Conservation (phyloP, 2,888 invertebrate genomes). For the Archaeoteleia sp. region DNA sequence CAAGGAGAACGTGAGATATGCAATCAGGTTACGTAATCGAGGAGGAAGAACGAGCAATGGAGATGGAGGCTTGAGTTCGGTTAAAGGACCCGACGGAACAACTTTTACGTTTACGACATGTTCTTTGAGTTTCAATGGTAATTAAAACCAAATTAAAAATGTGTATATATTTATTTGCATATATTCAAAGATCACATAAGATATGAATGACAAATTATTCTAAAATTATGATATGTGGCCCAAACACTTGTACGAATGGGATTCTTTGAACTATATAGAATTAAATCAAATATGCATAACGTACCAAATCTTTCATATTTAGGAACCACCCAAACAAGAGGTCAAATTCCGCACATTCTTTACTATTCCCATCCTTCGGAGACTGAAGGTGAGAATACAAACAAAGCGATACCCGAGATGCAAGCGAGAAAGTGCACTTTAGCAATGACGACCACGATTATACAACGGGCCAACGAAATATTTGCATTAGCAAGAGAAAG, state of each 20-base stretch:
- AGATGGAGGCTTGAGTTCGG: constrained; percentile 90
- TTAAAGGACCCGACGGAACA: constrained; percentile 95
- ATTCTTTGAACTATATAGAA: no score
- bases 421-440: constrained; percentile 84
- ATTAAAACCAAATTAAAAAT: no score
- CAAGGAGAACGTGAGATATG: constrained; percentile 93
- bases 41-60: constrained; percentile 96
- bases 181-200: no score
- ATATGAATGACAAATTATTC: no score
- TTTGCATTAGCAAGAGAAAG: constrained; percentile 86
- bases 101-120: constrained; percentile 93
- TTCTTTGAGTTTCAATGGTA: constrained; percentile 95
- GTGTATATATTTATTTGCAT: constrained; percentile 8
- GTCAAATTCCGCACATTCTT: constrained; percentile 94
- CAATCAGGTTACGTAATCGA: constrained; percentile 89
- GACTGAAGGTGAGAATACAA: constrained; percentile 78
- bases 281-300: no score
- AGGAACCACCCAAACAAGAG: constrained; percentile 91
- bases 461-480: constrained; percentile 85
- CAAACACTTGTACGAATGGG: no score
- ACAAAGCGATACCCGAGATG: constrained; percentile 78
- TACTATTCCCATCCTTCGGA: constrained; percentile 87
- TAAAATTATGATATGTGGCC: no score
- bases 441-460: constrained; percentile 85
- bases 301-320: constrained; percentile 13